These are phyloP conservation scores for Sebastes elongatus DNA, from an alignment of 2,797 vertebrate species.

Conservation along the genomic window DNA sequence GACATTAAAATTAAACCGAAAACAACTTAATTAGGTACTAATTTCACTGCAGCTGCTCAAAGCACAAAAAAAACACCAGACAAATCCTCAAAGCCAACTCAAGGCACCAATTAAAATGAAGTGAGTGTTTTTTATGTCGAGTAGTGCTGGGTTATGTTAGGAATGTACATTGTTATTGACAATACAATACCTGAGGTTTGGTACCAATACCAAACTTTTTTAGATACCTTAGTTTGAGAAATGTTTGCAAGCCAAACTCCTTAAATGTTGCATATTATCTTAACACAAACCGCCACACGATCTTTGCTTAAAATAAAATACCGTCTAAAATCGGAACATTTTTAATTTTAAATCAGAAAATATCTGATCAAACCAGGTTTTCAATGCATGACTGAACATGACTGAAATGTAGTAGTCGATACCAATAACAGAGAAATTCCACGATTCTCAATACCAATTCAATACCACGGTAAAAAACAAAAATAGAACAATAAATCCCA, in stretches of 20 bases:
- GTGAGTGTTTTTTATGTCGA: background rate
- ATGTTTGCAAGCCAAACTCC: background rate
- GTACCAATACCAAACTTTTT: background rate
- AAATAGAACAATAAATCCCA: too few relatives aligned
- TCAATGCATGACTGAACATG: background rate
- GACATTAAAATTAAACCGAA: background rate
- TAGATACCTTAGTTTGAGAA: background rate
- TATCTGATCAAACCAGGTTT: background rate
- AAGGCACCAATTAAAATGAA: background rate
- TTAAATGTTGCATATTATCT: too few relatives aligned
- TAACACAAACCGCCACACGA: background rate
- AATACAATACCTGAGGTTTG: too few relatives aligned
- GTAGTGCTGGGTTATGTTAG: background rate
- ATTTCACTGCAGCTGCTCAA: background rate
- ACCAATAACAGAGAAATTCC: too few relatives aligned
- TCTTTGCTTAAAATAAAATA: background rate
- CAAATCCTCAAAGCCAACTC: background rate
- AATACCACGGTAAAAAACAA: too few relatives aligned
- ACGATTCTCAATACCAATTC: too few relatives aligned
- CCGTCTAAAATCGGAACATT: background rate
- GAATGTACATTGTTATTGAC: background rate
- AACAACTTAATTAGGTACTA: background rate
- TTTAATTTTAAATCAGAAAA: background rate
- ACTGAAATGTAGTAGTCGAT: background rate
- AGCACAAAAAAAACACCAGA: background rate